A percentile compares a stretch with the other conserved stretches of the same genome.
Evolutionary conservation across 2,797 vertebrate genomes (phyloP).

Genomic region (Xiphophorus birchmanni): DNA sequence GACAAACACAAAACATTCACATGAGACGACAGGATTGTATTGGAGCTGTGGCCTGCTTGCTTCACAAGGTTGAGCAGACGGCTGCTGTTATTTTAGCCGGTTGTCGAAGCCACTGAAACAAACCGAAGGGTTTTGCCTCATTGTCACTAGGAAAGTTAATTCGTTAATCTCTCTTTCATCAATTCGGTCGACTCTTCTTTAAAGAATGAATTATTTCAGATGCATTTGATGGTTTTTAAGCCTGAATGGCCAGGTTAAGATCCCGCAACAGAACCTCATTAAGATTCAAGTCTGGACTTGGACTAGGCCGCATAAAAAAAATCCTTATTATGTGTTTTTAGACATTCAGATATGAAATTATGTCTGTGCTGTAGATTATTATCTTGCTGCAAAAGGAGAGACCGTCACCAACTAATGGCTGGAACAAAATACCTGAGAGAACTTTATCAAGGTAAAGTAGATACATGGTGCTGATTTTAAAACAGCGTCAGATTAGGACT

Average conservation of each 20-base stretch:
- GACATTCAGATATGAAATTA: background rate
- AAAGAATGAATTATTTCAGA: background rate
- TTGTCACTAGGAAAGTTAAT: background rate
- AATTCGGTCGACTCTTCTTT: background rate
- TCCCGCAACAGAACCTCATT: background rate
- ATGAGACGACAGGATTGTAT: background rate
- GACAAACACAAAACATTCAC: conserved; percentile 5
- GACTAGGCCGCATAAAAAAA: background rate
- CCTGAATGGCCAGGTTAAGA: background rate
- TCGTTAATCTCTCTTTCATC: background rate
- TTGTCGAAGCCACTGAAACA: background rate
- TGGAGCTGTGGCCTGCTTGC: background rate
- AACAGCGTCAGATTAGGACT: background rate
- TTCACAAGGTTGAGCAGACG: background rate
- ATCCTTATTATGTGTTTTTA: background rate
- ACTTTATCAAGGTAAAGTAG: background rate
- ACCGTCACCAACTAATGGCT: background rate
- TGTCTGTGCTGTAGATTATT: background rate
- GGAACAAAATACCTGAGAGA: background rate
- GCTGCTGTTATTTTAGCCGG: background rate
- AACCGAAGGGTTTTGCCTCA: background rate
- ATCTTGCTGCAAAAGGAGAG: background rate
- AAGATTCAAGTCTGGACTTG: background rate
- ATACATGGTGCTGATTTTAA: background rate
- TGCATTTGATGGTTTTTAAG: background rate